Conservation (phyloP, 2,113 vertebrate species). For the Pelobates fuscus region DNA sequence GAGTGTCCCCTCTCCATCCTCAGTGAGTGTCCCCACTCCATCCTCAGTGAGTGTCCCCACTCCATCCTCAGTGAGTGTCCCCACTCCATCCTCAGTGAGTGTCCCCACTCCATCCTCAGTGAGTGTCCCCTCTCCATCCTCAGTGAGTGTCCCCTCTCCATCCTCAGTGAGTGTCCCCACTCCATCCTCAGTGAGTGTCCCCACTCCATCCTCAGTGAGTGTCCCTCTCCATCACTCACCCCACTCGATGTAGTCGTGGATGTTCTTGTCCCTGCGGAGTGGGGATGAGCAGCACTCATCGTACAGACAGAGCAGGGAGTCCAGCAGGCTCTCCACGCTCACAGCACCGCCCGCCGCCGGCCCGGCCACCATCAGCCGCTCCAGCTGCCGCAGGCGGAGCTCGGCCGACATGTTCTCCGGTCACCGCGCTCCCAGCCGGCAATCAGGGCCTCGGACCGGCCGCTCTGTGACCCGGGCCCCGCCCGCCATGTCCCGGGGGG, state of each 20-base stretch:
- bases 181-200: not conserved
- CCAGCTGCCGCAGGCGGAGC: conserved; percentile 97
- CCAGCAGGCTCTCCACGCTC: conserved; percentile 95
- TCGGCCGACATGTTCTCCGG: conserved; percentile 86
- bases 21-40: not conserved
- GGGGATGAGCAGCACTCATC: conserved; percentile 97
- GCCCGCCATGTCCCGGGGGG: conserved; percentile 33
- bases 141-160: not conserved
- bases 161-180: not conserved
- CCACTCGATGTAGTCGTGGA: conserved; percentile 94
- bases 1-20: not conserved
- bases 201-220: not conserved
- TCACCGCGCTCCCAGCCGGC: not conserved
- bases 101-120: not conserved
- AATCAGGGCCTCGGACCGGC: conserved; percentile 10
- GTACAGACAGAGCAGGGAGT: conserved; percentile 94
- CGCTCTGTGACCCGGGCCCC: not conserved
- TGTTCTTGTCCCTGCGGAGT: conserved; percentile 93
- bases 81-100: not conserved
- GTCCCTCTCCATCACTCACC: conserved; percentile 74
- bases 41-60: not conserved
- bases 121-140: not conserved
- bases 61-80: not conserved
- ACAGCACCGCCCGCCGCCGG: conserved; percentile 87
- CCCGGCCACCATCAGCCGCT: conserved; percentile 93